phyloP scores from a whole-genome alignment of 1,140 invertebrate genomes.

The Ephestia elutella region DNA sequence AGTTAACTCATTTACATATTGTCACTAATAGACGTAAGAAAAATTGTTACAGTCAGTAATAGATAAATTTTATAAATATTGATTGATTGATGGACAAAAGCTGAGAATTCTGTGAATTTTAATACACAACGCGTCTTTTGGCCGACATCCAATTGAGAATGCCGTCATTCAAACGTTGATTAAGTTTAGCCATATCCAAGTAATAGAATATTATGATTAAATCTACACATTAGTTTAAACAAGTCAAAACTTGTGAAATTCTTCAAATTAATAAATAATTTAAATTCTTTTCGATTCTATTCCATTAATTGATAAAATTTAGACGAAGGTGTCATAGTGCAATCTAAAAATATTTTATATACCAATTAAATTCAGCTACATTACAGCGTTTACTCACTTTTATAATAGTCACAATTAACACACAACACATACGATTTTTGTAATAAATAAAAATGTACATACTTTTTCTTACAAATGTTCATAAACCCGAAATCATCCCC shows the following conservation, averaged over 20 bases:
- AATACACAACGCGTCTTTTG: no score
- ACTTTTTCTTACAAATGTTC: neutral
- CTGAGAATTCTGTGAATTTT: no score
- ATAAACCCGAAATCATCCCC: neutral
- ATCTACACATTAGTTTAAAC: neutral
- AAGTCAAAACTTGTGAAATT: neutral
- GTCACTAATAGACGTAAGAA: no score
- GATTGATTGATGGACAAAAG: no score
- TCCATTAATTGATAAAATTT: constrained; percentile 1
- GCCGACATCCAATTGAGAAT: no score
- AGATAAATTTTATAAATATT: no score
- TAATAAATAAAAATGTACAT: constrained; percentile 4
- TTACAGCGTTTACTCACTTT: neutral
- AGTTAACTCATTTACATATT: no score
- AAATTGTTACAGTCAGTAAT: no score
- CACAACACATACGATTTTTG: constrained; percentile 4
- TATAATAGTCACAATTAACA: constrained; percentile 4
- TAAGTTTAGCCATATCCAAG: neutral
- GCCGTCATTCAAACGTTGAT: no score
- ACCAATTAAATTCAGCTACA: constrained; percentile 3
- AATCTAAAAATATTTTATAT: constrained; percentile 3
- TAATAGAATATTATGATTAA: neutral
- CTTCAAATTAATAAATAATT: neutral
- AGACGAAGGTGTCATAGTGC: constrained; percentile 1
- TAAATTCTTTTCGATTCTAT: constrained; percentile 2